A percentile compares a stretch with the other conserved stretches of the same genome.
phyloP scores from a whole-genome alignment of 2,797 vertebrate species.

The Otus scops region DNA sequence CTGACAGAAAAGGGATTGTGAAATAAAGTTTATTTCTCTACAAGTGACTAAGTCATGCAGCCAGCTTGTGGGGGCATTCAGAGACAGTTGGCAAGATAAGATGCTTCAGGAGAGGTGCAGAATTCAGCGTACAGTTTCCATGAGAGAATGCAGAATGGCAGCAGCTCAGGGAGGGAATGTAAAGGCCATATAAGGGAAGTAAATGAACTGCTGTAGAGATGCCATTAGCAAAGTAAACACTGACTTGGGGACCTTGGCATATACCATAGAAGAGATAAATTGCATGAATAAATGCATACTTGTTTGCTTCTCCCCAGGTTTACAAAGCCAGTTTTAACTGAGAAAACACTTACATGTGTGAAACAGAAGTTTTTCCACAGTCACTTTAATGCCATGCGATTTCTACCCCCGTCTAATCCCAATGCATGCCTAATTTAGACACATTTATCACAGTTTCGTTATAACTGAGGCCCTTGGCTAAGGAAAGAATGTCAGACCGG shows the following conservation, averaged over 20 bases:
- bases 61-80: conserved; percentile 15
- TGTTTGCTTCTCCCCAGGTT: neutral
- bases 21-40: conserved; percentile 2
- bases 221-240: conserved; percentile 45
- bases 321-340: conserved; percentile 14
- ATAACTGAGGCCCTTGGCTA: neutral
- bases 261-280: conserved; percentile 30
- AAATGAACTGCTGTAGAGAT: conserved; percentile 37
- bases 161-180: conserved; percentile 20
- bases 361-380: conserved; percentile 26
- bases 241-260: conserved; percentile 38
- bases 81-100: conserved; percentile 13
- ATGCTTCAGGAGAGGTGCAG: conserved; percentile 23
- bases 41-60: neutral
- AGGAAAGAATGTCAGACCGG: neutral
- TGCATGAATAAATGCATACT: conserved; percentile 29
- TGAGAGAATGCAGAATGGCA: conserved; percentile 30
- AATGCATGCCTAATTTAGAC: neutral
- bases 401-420: neutral
- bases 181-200: conserved; percentile 58
- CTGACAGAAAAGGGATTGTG: neutral
- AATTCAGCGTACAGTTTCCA: neutral
- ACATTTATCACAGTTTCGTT: neutral
- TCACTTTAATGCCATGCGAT: conserved; percentile 15
- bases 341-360: conserved; percentile 8